Base-by-base conservation (phyloP, 2,888 invertebrate species). In the Imbricaverruca yamaguchii region DNA sequence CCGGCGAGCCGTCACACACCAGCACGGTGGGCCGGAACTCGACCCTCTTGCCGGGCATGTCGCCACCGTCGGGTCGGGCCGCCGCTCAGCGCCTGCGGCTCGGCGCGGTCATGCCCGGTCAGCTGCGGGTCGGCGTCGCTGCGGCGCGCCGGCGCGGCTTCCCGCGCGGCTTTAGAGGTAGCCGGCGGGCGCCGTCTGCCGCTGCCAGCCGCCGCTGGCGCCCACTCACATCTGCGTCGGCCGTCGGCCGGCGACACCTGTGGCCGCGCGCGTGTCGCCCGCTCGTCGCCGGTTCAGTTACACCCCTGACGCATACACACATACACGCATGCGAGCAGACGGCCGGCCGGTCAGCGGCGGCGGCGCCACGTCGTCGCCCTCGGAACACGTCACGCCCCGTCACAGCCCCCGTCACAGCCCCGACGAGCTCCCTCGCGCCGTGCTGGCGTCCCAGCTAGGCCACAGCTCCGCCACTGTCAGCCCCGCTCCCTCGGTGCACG, bases 21-120 rank as follows among this genome's bases (percentile, higher is more conserved):
- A 74, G 74, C 53, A 74, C 74, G 2, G 74, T 74, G 18, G 74
- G 74, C 53, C 74, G 74, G 74, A 74, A 74, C 74, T 74, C 74
- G 15, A 74, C 74, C 53, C 74, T 53, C 11, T 74, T 74, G 39
- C 74, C 74, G 53, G 74, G 74, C 74, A 74, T 74, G 74, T n/a
- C 23, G 65, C 23, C 39, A 53, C 74, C 59, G 59, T 39, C 39
- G 39, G 39, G 39, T 39, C 39, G 39, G 39, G 39, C 39, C 39
- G 2, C 39, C 39, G 39, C 39, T 39, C 39, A 39, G 4, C 39
- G 39, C 39, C 39, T 39, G 39, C 4, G 39, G 39, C 39, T 39
- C 39, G 39, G 39, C 39, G 39, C 39, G 39, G 39, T 39, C 39
- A 39, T 39, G 39, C 39, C 39, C 39, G 39, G 39, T 39, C 39